Percentiles rank a stretch among this genome's conserved stretches.
phyloP scores from a whole-genome alignment of 2,888 invertebrate genomes.

The Baccha elongata region DNA sequence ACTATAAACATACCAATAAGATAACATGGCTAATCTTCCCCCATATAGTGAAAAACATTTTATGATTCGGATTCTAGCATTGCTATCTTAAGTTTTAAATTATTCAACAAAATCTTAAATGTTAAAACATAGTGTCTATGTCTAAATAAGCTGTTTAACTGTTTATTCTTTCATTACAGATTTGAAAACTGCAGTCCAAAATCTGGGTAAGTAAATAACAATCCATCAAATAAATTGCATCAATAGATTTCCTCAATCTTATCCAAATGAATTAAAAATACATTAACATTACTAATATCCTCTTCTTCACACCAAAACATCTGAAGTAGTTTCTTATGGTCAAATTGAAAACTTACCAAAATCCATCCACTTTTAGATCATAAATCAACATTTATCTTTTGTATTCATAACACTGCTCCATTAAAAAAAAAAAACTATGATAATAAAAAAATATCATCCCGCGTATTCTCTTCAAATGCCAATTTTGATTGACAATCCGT shows the following conservation, averaged over 20 bases:
- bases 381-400: slow-evolving; percentile 62
- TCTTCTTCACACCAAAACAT: slow-evolving; percentile 5
- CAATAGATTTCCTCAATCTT: not conserved
- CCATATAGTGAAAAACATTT: no score
- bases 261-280: not conserved
- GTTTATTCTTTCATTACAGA: slow-evolving; percentile 37
- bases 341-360: not conserved
- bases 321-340: slow-evolving; percentile 42
- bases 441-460: slow-evolving; percentile 2
- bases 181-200: slow-evolving; percentile 3
- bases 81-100: no score
- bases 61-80: no score
- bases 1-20: no score
- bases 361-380: slow-evolving; percentile 30
- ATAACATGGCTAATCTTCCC: no score
- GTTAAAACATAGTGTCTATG: no score
- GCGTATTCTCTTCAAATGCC: slow-evolving; percentile 43
- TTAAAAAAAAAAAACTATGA: slow-evolving; percentile 10
- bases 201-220: slow-evolving; percentile 38
- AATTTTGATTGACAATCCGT: slow-evolving; percentile 69
- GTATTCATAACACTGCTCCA: slow-evolving; percentile 43
- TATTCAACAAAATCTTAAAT: no score
- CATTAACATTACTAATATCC: slow-evolving; percentile 31
- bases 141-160: no score
- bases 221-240: not conserved